Evolutionary conservation across 2,797 vertebrate genomes (phyloP), one percentile per base, ranked within the genome.

Genomic region (Hippoglossus hippoglossus): DNA sequence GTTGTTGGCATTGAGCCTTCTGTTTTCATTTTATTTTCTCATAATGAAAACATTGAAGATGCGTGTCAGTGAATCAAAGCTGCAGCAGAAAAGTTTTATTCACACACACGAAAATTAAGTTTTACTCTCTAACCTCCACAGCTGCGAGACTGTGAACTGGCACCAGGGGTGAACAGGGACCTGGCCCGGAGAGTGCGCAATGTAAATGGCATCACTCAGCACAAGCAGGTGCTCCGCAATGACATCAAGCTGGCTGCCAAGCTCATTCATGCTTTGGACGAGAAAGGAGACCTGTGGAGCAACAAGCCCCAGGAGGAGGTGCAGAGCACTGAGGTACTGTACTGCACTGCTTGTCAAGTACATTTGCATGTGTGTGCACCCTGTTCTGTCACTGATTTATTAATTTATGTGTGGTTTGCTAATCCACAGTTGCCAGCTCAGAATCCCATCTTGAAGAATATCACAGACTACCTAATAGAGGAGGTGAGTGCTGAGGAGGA

Each of bases 401-500:
- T 54, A 1, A 69, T 50, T 34, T 18, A 11, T 53, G 6, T 34
- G 0, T 46, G 18, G 39, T 67, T 70, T 61, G 4, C 63, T 16
- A 8, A 56, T 74, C 49, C 13, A 21, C 79, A 96, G 89, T 67
- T 95, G 61, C 92, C 93, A 0, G 94, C 95, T 0, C 96, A 97
- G 90, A 98, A 98, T 80, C 97, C 97, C 28, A 96, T 98, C 79
- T 71, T 98, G 63, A 98, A 96, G 91, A 97, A 98, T 63, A 98
- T 98, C 92, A 98, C 97, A 0, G 97, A 98, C 83, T 98, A 98
- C 88, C 93, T 98, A 67, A 98, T 98, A 0, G 97, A 98, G 84
- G 97, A 98, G 87, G 97, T 98, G 81, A 98, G 95, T 0, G 97
- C 97, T 0, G 97, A 98, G 83, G 97, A 97, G 85, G 97, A 97